phyloP scores from a whole-genome alignment of 2,113 vertebrate genomes.

The Eleginops maclovinus region DNA sequence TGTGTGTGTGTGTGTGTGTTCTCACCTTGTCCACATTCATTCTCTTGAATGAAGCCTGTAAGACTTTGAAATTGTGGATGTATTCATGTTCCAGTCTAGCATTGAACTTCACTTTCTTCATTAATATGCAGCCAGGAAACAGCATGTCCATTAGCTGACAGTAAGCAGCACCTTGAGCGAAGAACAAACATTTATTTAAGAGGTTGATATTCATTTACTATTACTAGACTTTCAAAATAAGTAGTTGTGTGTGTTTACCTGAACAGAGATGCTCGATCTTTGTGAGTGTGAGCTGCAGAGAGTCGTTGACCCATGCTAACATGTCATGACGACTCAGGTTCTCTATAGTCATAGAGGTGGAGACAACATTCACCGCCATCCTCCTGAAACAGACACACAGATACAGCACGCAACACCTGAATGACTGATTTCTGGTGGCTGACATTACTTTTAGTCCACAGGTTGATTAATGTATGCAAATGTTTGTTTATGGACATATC shows the following conservation, averaged over 20 bases:
- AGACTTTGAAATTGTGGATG: conserved; percentile 97
- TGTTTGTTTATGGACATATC: too few relatives aligned
- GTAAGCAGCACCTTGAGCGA: conserved; percentile 87
- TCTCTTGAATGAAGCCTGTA: conserved; percentile 96
- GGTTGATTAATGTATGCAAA: background rate
- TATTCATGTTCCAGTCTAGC: conserved; percentile 95
- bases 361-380: conserved; percentile 99
- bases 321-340: conserved; percentile 98
- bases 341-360: conserved; percentile 95
- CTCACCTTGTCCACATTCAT: conserved; percentile 98
- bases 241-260: conserved; percentile 79
- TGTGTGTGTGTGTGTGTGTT: conserved; percentile 15
- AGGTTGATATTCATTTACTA: background rate
- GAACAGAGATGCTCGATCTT: conserved; percentile 97
- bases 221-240: too few relatives aligned
- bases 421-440: background rate
- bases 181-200: background rate
- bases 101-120: conserved; percentile 96
- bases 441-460: background rate
- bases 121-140: conserved; percentile 93
- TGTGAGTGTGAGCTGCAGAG: conserved; percentile 93
- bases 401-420: conserved; percentile 3
- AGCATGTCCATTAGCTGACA: conserved; percentile 99
- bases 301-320: conserved; percentile 98
- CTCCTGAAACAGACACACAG: conserved; percentile 82